Percentiles rank a stretch among this genome's conserved stretches.
Conservation (phyloP, 2,797 vertebrate species). For the Notoglanidium macrostoma region DNA sequence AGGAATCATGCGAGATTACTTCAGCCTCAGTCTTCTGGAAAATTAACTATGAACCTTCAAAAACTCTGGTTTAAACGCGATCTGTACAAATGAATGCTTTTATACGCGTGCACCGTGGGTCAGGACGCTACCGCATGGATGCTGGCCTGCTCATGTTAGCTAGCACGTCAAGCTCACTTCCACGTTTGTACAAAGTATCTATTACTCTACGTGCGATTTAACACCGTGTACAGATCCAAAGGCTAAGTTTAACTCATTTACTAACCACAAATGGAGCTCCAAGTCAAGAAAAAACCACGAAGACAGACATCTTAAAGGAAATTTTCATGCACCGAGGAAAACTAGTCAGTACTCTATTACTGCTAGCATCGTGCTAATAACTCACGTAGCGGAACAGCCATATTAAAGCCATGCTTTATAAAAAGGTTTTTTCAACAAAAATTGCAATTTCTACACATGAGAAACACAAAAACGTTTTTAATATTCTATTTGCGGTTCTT, state of each 20-base stretch:
- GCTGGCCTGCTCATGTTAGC: background rate
- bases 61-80: background rate
- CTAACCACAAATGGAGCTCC: background rate
- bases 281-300: background rate
- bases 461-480: accelerated
- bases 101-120: background rate
- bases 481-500: background rate
- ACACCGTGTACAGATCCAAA: background rate
- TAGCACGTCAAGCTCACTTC: background rate
- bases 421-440: background rate
- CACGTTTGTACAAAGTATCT: background rate
- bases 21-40: background rate
- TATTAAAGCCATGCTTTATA: background rate
- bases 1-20: too few species aligned
- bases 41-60: background rate
- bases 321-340: background rate
- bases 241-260: background rate
- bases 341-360: background rate
- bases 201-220: too few species aligned
- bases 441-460: too few species aligned
- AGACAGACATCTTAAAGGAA: background rate
- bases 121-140: conserved; percentile 2
- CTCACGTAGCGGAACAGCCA: background rate
- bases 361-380: conserved; percentile 21
- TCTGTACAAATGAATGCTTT: background rate